phyloP scores from a whole-genome alignment of 2,113 vertebrate genomes.

The Oryzias woworae region DNA sequence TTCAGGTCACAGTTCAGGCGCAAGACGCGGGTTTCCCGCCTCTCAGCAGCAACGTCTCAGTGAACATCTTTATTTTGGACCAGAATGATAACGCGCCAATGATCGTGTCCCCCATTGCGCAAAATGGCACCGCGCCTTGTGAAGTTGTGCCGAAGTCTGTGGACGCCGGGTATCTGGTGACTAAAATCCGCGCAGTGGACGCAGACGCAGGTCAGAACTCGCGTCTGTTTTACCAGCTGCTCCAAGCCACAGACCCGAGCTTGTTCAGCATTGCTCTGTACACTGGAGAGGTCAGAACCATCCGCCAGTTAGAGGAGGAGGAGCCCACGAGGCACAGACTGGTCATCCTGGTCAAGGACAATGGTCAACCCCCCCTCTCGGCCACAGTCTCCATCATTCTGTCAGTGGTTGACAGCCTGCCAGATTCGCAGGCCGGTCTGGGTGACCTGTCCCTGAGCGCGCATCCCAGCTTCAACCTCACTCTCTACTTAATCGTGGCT shows the following conservation, averaged over 20 bases:
- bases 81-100: conserved; percentile 85
- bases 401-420: conserved; percentile 87
- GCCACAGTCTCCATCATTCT: conserved; percentile 87
- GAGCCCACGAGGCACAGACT: conserved; percentile 80
- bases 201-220: conserved; percentile 83
- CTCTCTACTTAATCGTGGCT: conserved; percentile 85
- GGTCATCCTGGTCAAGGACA: conserved; percentile 84
- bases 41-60: conserved; percentile 75
- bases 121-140: conserved; percentile 72
- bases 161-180: conserved; percentile 80
- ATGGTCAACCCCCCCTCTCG: conserved; percentile 88
- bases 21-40: conserved; percentile 84
- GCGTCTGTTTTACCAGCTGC: conserved; percentile 81
- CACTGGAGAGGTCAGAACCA: conserved; percentile 82
- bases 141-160: conserved; percentile 77
- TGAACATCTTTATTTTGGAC: conserved; percentile 82
- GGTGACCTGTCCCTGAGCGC: conserved; percentile 79
- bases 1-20: conserved; percentile 80
- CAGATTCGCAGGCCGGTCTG: conserved; percentile 80
- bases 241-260: conserved; percentile 80
- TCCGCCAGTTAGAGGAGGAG: conserved; percentile 81
- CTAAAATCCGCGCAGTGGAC: conserved; percentile 78
- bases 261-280: conserved; percentile 82
- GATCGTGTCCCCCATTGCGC: conserved; percentile 73
- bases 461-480: conserved; percentile 75